These are phyloP conservation scores for Drosophila pseudotalamancana DNA, from an alignment of 2,888 invertebrate species.

Conservation along the genomic window DNA sequence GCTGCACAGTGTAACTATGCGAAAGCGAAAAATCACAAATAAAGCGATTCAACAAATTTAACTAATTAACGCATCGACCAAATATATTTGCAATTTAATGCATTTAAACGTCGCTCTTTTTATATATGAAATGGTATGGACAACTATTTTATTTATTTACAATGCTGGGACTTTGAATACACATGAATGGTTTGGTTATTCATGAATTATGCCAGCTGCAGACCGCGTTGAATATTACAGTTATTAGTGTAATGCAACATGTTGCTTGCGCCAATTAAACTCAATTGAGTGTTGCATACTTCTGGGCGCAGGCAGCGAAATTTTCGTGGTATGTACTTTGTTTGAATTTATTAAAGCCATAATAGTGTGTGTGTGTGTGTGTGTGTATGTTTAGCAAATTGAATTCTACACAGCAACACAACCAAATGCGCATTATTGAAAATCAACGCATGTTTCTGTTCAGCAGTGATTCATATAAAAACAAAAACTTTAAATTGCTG, in stretches of 20 bases:
- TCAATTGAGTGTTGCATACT: conserved; percentile 70
- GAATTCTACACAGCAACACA: conserved; percentile 41
- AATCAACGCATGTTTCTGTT: conserved; percentile 4
- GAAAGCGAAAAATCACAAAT: neutral
- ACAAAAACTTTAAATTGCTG: conserved; percentile 20
- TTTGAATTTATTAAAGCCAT: conserved; percentile 7
- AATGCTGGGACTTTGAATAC: conserved; percentile 16
- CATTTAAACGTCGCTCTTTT: neutral
- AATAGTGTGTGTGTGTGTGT: neutral
- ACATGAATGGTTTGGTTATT: neutral
- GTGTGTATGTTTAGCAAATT: conserved; percentile 26
- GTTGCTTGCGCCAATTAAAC: conserved; percentile 59
- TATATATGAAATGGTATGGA: neutral
- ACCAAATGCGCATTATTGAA: conserved; percentile 43
- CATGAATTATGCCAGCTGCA: conserved; percentile 38
- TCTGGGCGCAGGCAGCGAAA: conserved; percentile 35
- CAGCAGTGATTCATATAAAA: neutral
- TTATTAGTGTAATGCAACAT: conserved; percentile 29
- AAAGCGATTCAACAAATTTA: neutral
- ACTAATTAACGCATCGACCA: conserved; percentile 56
- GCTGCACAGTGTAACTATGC: conserved; percentile 11
- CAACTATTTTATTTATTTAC: conserved; percentile 43
- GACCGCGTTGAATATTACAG: conserved; percentile 27
- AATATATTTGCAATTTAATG: conserved; percentile 21
- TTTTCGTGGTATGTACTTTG: conserved; percentile 7